These are phyloP conservation scores for Athene noctua DNA, from an alignment of 2,113 vertebrate species.

Conservation along the genomic window DNA sequence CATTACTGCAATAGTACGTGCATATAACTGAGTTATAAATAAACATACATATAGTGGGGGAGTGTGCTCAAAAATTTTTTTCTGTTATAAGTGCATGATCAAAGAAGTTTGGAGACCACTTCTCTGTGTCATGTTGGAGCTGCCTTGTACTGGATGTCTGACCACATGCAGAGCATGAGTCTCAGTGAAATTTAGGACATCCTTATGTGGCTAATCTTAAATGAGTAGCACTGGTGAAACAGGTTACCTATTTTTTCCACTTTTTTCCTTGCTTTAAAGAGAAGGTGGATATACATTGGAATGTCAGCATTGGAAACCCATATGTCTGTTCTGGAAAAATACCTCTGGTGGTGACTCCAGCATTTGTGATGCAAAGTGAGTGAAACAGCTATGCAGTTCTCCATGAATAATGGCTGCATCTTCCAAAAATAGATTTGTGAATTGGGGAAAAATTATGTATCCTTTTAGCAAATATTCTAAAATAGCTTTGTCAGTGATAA, in stretches of 20 bases:
- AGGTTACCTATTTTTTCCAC: background rate
- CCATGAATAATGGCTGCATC: background rate
- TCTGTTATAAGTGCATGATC: background rate
- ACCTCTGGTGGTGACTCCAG: background rate
- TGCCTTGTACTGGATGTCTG: background rate
- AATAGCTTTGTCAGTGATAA: background rate
- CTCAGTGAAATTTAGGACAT: background rate
- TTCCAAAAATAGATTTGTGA: background rate
- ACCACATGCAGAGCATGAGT: background rate
- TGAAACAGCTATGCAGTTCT: background rate
- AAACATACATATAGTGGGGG: background rate
- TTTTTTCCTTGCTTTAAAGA: background rate
- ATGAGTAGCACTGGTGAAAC: background rate
- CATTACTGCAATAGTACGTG: background rate
- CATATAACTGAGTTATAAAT: background rate
- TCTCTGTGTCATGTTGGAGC: background rate
- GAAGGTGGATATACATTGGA: background rate
- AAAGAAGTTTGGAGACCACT: background rate
- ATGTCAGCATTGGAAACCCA: background rate
- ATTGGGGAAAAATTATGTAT: background rate
- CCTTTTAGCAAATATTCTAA: constrained; percentile 9
- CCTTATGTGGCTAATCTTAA: background rate
- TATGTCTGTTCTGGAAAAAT: background rate
- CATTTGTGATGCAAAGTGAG: background rate
- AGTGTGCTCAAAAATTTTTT: background rate